Percentiles rank a stretch among this genome's conserved stretches.
These are phyloP conservation scores for Crypturellus undulatus DNA, from an alignment of 2,113 vertebrate species.

Conservation along the genomic window DNA sequence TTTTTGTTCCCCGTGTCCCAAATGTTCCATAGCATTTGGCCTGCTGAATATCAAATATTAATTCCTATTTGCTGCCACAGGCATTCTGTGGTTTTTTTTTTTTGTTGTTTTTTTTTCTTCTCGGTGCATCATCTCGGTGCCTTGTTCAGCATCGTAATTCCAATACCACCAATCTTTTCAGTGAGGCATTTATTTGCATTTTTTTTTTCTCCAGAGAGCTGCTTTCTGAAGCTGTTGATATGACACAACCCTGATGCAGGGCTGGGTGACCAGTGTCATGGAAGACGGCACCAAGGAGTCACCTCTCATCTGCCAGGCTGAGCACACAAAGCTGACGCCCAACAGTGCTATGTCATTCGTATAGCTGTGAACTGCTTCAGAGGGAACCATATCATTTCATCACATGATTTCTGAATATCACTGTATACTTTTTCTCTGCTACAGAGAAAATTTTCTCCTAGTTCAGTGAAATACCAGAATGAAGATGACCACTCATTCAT, in stretches of 20 bases:
- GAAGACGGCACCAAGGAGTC: not conserved
- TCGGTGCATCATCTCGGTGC: not conserved
- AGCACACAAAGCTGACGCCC: not conserved
- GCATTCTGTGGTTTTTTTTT: not conserved
- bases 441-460: not conserved
- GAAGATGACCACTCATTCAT: not conserved
- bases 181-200: not conserved
- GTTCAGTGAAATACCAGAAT: not conserved
- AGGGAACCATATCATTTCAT: not conserved
- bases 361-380: not conserved
- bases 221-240: not conserved
- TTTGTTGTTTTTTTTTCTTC: not conserved
- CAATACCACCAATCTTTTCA: not conserved
- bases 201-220: not conserved
- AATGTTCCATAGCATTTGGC: not conserved
- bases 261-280: fast-evolving
- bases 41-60: not conserved
- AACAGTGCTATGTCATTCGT: not conserved
- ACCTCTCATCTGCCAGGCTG: fast-evolving
- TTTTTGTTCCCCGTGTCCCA: not conserved
- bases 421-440: too few species aligned
- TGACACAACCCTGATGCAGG: not conserved
- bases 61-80: not conserved
- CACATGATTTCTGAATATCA: not conserved
- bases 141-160: not conserved